These are phyloP conservation scores for Cliona cf. orientalis DNA, from an alignment of 37 sponge, comb jelly and placozoan species.

Conservation along the genomic window DNA sequence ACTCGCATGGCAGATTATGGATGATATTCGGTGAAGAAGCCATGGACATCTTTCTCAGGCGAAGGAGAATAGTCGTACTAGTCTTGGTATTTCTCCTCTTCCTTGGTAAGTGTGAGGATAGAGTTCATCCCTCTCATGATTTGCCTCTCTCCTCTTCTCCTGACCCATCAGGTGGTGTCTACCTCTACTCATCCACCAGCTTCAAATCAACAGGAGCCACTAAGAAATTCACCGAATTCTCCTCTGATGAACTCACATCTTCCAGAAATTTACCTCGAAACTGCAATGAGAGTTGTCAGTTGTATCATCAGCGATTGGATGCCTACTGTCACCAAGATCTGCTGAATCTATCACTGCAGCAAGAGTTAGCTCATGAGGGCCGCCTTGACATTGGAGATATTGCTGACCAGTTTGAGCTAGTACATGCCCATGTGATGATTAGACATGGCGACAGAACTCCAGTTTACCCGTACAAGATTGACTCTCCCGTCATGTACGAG, in stretches of 20 bases:
- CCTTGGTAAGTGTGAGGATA: not conserved
- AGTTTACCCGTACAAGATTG: not conserved
- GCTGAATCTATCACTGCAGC: not conserved
- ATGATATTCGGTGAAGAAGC: too few species aligned
- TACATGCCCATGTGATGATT: conserved; percentile 43
- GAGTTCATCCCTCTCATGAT: not conserved
- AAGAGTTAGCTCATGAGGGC: conserved; percentile 22
- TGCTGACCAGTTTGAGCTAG: conserved; percentile 22
- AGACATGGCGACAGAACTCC: conserved; percentile 75
- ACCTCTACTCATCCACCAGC: not conserved
- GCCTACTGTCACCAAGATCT: conserved; percentile 49
- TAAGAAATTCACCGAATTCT: not conserved
- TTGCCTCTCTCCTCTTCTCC: not conserved
- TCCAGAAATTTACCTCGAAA: not conserved
- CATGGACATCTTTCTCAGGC: too few species aligned
- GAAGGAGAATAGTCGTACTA: too few species aligned
- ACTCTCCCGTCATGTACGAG: conserved; percentile 12
- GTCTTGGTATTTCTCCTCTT: too few species aligned
- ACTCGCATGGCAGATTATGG: too few species aligned
- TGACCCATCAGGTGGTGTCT: not conserved
- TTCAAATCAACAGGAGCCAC: not conserved
- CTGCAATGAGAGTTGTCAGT: conserved; percentile 5
- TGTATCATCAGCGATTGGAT: conserved; percentile 3
- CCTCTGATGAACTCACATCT: not conserved
- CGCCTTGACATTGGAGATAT: not conserved